A percentile compares a stretch with the other conserved stretches of the same genome.
These are phyloP conservation scores for Sinonovacula constricta DNA, from an alignment of 1,140 invertebrate genomes.

Conservation along the genomic window DNA sequence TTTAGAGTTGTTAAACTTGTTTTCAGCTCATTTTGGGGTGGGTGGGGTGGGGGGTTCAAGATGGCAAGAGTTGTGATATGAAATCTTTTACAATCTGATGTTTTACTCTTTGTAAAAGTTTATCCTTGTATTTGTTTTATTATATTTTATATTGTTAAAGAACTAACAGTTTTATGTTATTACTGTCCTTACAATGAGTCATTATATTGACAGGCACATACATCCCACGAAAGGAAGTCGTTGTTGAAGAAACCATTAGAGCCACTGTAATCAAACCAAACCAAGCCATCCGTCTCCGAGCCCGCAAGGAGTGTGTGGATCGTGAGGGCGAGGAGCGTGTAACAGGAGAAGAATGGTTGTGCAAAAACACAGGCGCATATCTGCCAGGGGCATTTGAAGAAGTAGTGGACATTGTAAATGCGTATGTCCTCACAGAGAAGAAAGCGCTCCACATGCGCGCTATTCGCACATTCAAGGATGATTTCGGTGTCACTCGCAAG, in stretches of 20 bases:
- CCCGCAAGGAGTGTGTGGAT: constrained; percentile 79
- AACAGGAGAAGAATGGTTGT: constrained; percentile 81
- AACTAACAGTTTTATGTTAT: too few relatives aligned
- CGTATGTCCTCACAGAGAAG: constrained; percentile 80
- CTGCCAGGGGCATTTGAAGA: constrained; percentile 81
- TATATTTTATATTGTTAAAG: not conserved
- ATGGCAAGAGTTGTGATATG: not conserved
- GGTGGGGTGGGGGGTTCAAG: too few relatives aligned
- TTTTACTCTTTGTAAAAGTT: not conserved
- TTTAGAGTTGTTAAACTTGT: too few relatives aligned
- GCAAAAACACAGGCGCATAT: constrained; percentile 80
- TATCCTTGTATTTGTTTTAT: not conserved
- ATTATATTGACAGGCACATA: constrained; percentile 76
- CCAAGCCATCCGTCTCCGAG: constrained; percentile 79
- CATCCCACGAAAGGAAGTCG: constrained; percentile 80
- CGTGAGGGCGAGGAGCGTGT: constrained; percentile 77
- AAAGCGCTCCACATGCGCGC: constrained; percentile 80
- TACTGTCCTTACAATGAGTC: too few relatives aligned
- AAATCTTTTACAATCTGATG: not conserved
- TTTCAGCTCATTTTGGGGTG: too few relatives aligned
- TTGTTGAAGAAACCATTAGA: constrained; percentile 77
- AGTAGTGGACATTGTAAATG: constrained; percentile 79
- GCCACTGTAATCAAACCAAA: constrained; percentile 79
- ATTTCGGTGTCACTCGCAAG: constrained; percentile 78
- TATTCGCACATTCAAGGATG: constrained; percentile 80